Base-by-base conservation (phyloP, 1,140 invertebrate genomes). In the Drosophila arawakana region DNA sequence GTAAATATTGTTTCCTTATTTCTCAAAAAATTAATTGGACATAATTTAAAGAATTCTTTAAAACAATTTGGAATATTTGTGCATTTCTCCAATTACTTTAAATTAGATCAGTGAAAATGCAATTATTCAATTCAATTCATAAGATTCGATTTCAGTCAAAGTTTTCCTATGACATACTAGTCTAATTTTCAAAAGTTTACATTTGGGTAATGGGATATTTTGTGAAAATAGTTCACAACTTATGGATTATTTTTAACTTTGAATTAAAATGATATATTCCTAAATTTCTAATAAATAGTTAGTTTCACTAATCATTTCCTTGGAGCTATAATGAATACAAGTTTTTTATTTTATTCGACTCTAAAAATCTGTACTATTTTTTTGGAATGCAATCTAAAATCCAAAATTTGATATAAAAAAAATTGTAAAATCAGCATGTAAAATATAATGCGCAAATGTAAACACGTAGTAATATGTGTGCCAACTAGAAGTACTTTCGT, bases 381-480 rank as follows among this genome's bases (percentile, higher is more conserved):
- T 59, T 59, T 0, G 21, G 8, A 30, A 44, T 43, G 41, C 11
- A n/a, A 43, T 52, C 25, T 41, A 41, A 21, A 43, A 41, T 39
- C 21, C 5, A n/a, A 35, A 30, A 50, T 37, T 34, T 30, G 13
- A 13, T 46, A 61, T 30, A n/a, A n/a, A 30, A 30, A 61, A 49
- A 61, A 21, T 46, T 13, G 3, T 37, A 7, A 9, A 46, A 21
- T 49, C 59, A 61, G 30, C 49, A 62, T 62, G 59, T 62, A 13
- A 62, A 21, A 35, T 13, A 62, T 15, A 62, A 62, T 62, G 59
- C 34, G n/a, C 15, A 25, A 15, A 11, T 25, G 15, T n/a, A 57
- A 57, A n/a, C 5, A 6, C 18, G 18, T 2, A 13, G 15, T 37
- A 57, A 41, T 57, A 41, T 57, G 54, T 57, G 54, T 21, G n/a